Conservation (phyloP, 2,113 vertebrate species). For the Aix galericulata region DNA sequence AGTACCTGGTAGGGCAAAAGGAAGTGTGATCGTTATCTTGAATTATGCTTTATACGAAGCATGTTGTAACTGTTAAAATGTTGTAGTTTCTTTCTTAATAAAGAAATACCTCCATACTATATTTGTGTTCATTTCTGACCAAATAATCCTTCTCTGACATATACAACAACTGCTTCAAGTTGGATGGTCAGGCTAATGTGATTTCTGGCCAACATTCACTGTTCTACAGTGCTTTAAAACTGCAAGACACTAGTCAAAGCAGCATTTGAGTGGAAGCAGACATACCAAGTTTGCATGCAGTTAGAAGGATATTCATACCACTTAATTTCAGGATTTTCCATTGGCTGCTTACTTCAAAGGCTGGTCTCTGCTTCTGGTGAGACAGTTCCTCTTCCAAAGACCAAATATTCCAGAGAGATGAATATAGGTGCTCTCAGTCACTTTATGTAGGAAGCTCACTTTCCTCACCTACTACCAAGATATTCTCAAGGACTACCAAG, state of each 20-base stretch:
- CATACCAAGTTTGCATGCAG: neutral
- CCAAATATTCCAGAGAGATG: neutral
- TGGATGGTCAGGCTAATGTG: neutral
- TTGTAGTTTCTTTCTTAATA: neutral
- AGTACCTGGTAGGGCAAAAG: neutral
- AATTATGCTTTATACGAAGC: neutral
- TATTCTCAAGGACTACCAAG: neutral
- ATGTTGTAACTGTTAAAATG: neutral
- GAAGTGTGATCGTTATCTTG: neutral
- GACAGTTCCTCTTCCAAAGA: neutral
- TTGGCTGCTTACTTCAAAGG: neutral
- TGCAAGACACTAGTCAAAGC: neutral
- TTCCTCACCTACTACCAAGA: neutral
- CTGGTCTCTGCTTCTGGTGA: neutral
- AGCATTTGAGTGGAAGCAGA: neutral
- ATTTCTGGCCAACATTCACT: neutral
- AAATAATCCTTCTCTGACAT: neutral
- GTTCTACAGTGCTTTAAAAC: neutral
- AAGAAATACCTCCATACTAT: neutral
- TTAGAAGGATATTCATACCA: neutral
- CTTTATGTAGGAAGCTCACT: neutral
- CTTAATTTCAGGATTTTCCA: neutral
- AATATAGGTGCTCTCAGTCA: neutral
- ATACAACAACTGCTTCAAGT: neutral
- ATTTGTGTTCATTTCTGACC: neutral